These are phyloP conservation scores for Aplysina aerophoba DNA, from an alignment of 37 sponge, comb jelly and placozoan genomes.

Conservation along the genomic window DNA sequence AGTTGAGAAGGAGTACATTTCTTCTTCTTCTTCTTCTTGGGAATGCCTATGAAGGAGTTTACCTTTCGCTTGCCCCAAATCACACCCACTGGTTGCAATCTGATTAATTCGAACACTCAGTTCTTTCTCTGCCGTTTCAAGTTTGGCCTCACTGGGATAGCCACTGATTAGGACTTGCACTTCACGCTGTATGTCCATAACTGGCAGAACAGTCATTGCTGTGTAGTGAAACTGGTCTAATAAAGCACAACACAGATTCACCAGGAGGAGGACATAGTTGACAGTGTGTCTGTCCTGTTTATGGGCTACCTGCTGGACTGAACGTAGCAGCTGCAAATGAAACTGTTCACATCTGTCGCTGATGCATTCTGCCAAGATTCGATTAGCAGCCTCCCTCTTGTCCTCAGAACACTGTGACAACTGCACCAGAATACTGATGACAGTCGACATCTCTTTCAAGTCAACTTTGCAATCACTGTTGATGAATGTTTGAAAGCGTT, in stretches of 20 bases:
- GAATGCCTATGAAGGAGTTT: neutral
- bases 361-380: constrained; percentile 57
- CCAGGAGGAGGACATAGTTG: constrained; percentile 5
- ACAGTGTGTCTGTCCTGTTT: neutral
- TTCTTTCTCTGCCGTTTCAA: neutral
- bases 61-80: neutral
- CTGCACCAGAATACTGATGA: neutral
- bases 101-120: constrained; percentile 4
- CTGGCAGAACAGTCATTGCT: neutral
- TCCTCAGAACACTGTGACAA: constrained; percentile 1
- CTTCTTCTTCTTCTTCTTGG: constrained; percentile 20
- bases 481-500: constrained; percentile 19
- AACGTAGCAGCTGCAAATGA: constrained; percentile 31
- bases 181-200: neutral
- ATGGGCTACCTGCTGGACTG: too few relatives aligned
- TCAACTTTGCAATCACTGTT: neutral
- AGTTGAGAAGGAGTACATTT: constrained; percentile 50
- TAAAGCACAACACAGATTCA: constrained; percentile 3
- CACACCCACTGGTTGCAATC: neutral
- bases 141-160: neutral
- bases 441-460: neutral
- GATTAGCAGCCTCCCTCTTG: constrained; percentile 9
- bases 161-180: neutral
- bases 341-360: constrained; percentile 55
- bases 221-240: neutral